phyloP scores from a whole-genome alignment of 2,113 vertebrate genomes.

The Trinectes maculatus region DNA sequence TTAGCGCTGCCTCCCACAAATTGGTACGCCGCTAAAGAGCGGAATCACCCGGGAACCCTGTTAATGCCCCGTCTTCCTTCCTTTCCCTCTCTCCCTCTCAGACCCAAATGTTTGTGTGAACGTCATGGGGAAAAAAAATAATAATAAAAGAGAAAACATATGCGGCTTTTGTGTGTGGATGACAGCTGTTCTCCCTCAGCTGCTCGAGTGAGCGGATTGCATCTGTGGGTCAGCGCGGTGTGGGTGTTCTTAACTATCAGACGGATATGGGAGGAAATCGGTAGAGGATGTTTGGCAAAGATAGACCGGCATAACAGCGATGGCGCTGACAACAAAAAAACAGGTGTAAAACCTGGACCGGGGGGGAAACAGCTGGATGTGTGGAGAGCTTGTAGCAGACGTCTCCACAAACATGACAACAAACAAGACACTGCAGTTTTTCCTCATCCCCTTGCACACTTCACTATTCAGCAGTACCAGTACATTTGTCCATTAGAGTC shows the following conservation, averaged over 20 bases:
- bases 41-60: slow-evolving; percentile 56
- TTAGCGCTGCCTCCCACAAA: slow-evolving; percentile 59
- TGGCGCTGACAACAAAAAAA: slow-evolving; percentile 20
- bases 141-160: slow-evolving; percentile 5
- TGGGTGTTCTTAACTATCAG: slow-evolving; percentile 60
- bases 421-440: neutral
- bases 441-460: neutral
- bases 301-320: slow-evolving; percentile 21
- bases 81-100: neutral
- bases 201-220: slow-evolving; percentile 51
- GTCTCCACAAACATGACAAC: neutral
- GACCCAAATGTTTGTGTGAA: slow-evolving; percentile 25
- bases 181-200: slow-evolving; percentile 43
- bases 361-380: neutral
- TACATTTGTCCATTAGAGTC: slow-evolving; percentile 13
- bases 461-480: slow-evolving; percentile 8
- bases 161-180: slow-evolving; percentile 41
- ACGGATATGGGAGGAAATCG: slow-evolving; percentile 26
- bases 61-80: slow-evolving; percentile 21
- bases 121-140: slow-evolving; percentile 14
- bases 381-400: neutral
- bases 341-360: slow-evolving; percentile 12
- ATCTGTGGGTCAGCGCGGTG: slow-evolving; percentile 47
- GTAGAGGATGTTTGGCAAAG: slow-evolving; percentile 5
- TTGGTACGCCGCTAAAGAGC: slow-evolving; percentile 60